Base-by-base conservation (phyloP, 2,888 invertebrate species). In the Dilophus febrilis region DNA sequence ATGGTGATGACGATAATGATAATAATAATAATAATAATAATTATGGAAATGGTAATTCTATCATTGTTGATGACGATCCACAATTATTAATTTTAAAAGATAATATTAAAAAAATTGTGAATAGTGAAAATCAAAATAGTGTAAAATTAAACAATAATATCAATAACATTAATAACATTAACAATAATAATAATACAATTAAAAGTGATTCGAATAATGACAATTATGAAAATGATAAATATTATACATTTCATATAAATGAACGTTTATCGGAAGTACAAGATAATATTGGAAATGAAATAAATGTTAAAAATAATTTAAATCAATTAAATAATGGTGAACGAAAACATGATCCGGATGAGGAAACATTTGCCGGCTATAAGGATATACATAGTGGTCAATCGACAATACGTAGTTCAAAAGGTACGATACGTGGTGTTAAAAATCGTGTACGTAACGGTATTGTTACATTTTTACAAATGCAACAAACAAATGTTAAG, bases 381-480 rank as follows among this genome's bases (percentile, higher is more conserved):
- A 79, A 77, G 66, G 83, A 84, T 64, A 69, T 74, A 47, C 71
- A 72, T 45, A 71, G 71, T 32, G 67, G 70, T 44, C 72, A 77
- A 31, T 75, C 82, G 40, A 83, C 87, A 40, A 91, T 94, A 54
- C 72, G 82, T 48, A 91, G 92, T 65, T 78, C 84, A 40, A 86
- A 85, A 57, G 92, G 92, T 36, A 91, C 91, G 11, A 84, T 94
- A 49, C 75, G 92, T 35, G 92, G 92, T 44, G 87, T 92, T 46
- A 88, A 86, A 66, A 92, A 94, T 66, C 74, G 91, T 50, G 92
- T 94, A 42, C 70, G 91, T 48, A 90, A 90, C 46, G 92, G 92
- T 45, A 91, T 94, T 52, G 88, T 87, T 36, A 91, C 91, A n/a
- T 92, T 92, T 64, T 71, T 88, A 44, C 85, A 86, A 57, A 78